Evolutionary conservation across 2,888 invertebrate species (phyloP), one percentile per base, ranked within the genome.

Genomic region (Panorpa germanica): DNA sequence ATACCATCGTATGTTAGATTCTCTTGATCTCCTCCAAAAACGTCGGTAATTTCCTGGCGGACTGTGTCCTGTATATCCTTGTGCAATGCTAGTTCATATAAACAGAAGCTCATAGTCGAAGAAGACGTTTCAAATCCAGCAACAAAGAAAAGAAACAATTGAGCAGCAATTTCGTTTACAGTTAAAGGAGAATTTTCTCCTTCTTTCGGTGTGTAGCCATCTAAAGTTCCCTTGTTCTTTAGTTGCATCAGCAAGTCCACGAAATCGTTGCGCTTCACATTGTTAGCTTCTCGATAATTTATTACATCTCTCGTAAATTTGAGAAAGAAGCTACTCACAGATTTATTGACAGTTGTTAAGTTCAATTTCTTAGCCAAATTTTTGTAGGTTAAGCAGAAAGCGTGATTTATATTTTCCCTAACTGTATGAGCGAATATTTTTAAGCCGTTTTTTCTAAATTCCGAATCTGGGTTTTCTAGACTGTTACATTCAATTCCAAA

Each of bases 401-500:
- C n/a, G n/a, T n/a, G n/a, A n/a, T n/a, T n/a, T n/a, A n/a, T n/a
- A n/a, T n/a, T n/a, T n/a, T n/a, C n/a, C n/a, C n/a, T n/a, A n/a
- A n/a, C n/a, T n/a, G n/a, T n/a, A n/a, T n/a, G n/a, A n/a, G n/a
- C 49, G 26, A 59, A 59, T 38, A 57, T 57, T 38, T 57, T 57
- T 32, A 52, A 49, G 12, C 58, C 61, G 39, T 53, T 49, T 20
- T 49, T 36, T 37, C 52, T 52, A 43, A 69, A 67, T 39, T 65
- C 61, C 0, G 65, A 61, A 27, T 62, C 47, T 0, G 59, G 53
- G 44, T 63, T 55, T 25, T 57, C 52, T 39, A 69, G 60, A 18
- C 62, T 61, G 40, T 68, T 63, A 39, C 64, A 63, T 35, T 66
- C 61, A 9, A 69, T 52, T 12, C 68, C 69, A 42, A 68, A 70